A percentile compares a stretch with the other conserved stretches of the same genome.
phyloP scores from a whole-genome alignment of 2,113 vertebrate genomes.

The Galemys pyrenaicus region DNA sequence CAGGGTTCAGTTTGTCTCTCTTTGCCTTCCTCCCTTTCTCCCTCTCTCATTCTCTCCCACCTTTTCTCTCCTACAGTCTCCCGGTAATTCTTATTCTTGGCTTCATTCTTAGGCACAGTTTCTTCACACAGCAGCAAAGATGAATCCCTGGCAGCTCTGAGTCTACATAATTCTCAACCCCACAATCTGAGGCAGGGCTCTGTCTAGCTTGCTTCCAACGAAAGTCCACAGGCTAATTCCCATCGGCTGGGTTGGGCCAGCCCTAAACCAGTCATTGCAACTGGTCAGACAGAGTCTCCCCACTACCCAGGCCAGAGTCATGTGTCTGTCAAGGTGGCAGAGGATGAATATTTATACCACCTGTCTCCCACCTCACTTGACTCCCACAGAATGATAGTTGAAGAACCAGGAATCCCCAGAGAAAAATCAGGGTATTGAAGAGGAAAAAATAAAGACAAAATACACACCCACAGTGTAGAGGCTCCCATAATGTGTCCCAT shows the following conservation, averaged over 20 bases:
- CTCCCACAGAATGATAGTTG: background rate
- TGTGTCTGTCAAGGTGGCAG: background rate
- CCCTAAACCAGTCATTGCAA: background rate
- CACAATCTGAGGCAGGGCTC: background rate
- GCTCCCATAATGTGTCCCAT: background rate
- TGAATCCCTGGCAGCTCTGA: background rate
- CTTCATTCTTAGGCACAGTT: background rate
- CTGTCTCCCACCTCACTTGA: background rate
- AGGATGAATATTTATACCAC: too few species aligned
- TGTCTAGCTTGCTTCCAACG: background rate
- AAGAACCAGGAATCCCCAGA: background rate
- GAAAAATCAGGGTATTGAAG: background rate
- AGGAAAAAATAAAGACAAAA: background rate
- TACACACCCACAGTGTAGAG: background rate
- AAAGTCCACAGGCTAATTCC: background rate
- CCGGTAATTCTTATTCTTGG: background rate
- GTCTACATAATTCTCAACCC: background rate
- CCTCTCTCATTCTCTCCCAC: background rate
- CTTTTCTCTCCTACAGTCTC: background rate
- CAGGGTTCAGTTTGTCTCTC: background rate
- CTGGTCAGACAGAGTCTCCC: background rate
- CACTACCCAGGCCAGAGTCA: background rate
- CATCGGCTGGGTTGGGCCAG: background rate
- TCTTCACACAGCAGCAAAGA: background rate
- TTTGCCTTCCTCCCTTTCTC: background rate